Evolutionary conservation across 2,888 invertebrate genomes (phyloP).

Genomic region (Drosophila testacea): DNA sequence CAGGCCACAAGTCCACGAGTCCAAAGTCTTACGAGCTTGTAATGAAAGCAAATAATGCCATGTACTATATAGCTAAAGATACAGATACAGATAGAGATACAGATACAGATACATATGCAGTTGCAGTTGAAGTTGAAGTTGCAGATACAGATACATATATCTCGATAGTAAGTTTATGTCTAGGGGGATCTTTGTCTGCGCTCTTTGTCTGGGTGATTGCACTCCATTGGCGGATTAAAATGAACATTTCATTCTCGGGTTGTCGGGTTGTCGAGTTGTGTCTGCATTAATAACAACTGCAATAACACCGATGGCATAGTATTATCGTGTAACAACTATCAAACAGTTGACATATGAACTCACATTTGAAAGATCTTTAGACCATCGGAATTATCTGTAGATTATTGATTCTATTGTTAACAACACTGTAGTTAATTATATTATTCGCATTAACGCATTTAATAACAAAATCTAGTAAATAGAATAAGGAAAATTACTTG

Average conservation of each 20-base stretch:
- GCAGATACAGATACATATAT: conserved; percentile 1
- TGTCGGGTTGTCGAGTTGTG: conserved; percentile 10
- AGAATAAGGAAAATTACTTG: too few species aligned
- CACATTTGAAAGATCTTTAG: neutral
- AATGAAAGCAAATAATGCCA: conserved; percentile 28
- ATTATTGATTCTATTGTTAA: neutral
- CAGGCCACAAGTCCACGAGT: conserved; percentile 43
- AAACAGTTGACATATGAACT: conserved; percentile 6
- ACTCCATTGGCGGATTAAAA: conserved; percentile 22
- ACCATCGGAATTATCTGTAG: neutral
- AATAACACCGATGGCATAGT: conserved; percentile 4
- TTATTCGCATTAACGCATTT: too few species aligned
- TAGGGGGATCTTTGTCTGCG: conserved; percentile 17
- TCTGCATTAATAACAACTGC: conserved; percentile 22
- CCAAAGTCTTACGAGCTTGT: conserved; percentile 42
- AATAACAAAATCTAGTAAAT: too few species aligned
- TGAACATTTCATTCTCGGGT: conserved; percentile 7
- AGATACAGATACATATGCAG: conserved; percentile 7
- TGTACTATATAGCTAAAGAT: neutral
- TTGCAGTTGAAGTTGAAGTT: conserved; percentile 1
- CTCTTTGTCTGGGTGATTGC: conserved; percentile 40
- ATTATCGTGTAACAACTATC: neutral
- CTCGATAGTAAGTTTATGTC: conserved; percentile 10
- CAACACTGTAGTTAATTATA: neutral
- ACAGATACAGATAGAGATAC: neutral